Evolutionary conservation across 1,140 invertebrate genomes (phyloP).

Genomic region (Cotesia chilonis): DNA sequence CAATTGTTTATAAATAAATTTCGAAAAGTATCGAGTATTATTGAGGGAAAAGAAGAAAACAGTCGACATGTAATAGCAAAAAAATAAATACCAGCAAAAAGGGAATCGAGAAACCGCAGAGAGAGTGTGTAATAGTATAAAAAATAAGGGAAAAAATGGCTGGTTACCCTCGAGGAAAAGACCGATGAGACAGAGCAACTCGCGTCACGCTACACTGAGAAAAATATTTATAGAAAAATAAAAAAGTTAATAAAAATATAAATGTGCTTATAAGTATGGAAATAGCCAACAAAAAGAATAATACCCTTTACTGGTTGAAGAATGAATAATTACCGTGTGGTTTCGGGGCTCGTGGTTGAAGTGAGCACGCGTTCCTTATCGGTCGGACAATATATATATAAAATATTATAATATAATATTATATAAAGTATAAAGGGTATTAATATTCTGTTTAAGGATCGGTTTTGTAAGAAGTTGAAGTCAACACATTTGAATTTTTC

Average conservation of each 20-base stretch:
- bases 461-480: too few relatives aligned
- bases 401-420: too few relatives aligned
- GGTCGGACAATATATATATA: constrained; percentile 5
- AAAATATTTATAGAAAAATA: constrained; percentile 4
- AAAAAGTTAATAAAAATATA: constrained; percentile 8
- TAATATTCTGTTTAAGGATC: neutral
- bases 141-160: neutral
- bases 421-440: too few relatives aligned
- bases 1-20: too few relatives aligned
- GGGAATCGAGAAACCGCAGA: too few relatives aligned
- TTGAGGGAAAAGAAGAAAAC: too few relatives aligned
- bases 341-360: constrained; percentile 52
- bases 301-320: too few relatives aligned
- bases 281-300: too few relatives aligned
- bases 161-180: neutral
- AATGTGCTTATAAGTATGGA: neutral
- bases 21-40: neutral
- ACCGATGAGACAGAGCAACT: constrained; percentile 27
- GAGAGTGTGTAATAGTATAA: too few relatives aligned
- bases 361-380: constrained; percentile 15
- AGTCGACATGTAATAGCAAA: too few relatives aligned
- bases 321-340: constrained; percentile 60
- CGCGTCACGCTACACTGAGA: constrained; percentile 39
- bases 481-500: too few relatives aligned
- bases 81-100: too few relatives aligned